phyloP scores from a whole-genome alignment of 2,888 invertebrate genomes.

The Agapostemon virescens region DNA sequence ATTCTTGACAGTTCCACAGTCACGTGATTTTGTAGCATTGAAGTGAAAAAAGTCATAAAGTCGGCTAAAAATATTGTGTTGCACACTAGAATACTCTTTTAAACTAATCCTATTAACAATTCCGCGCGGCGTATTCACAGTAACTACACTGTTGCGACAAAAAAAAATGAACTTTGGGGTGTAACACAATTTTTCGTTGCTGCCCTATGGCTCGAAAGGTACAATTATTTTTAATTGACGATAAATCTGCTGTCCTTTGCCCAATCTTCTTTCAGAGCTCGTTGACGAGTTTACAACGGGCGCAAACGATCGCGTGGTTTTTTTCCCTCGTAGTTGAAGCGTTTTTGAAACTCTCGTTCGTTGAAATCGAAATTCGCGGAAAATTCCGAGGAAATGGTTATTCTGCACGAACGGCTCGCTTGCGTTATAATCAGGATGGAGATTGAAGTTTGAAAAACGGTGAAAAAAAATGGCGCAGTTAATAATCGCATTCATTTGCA shows the following conservation, averaged over 20 bases:
- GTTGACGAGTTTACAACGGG: background rate
- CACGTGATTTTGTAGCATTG: background rate
- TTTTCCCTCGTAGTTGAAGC: background rate
- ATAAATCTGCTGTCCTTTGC: background rate
- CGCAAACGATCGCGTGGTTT: background rate
- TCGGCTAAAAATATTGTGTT: background rate
- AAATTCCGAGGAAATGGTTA: conserved; percentile 47
- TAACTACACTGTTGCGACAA: background rate
- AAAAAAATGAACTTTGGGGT: background rate
- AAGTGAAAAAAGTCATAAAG: background rate
- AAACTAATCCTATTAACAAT: conserved; percentile 49
- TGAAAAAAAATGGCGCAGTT: background rate
- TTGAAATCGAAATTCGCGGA: conserved; percentile 20
- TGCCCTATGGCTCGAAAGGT: background rate
- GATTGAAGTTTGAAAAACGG: background rate
- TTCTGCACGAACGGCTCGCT: background rate
- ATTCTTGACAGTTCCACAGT: background rate
- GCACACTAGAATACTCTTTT: conserved; percentile 36
- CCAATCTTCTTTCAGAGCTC: conserved; percentile 26
- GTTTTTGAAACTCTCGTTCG: conserved; percentile 28
- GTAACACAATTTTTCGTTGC: background rate
- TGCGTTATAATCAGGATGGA: background rate
- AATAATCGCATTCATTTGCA: background rate
- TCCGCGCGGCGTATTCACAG: background rate
- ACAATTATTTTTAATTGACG: conserved; percentile 52